These are phyloP conservation scores for Amphiprion percula DNA, from an alignment of 2,113 vertebrate species.

Conservation along the genomic window DNA sequence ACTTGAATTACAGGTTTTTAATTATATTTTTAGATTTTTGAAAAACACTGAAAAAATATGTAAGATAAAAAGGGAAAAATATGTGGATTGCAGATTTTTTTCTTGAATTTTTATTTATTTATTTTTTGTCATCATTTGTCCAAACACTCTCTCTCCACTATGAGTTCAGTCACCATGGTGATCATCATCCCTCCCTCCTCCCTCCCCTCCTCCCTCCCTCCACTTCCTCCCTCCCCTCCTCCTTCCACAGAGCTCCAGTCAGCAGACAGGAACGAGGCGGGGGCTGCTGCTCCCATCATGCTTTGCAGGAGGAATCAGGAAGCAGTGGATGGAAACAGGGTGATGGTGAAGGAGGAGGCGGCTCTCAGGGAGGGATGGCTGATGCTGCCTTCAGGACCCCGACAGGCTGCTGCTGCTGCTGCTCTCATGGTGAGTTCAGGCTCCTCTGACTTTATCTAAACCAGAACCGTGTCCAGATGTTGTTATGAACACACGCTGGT, in stretches of 20 bases:
- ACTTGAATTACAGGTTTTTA: too few relatives aligned
- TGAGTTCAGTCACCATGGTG: conserved; percentile 54
- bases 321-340: conserved; percentile 26
- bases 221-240: conserved; percentile 33
- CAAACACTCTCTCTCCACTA: neutral
- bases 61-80: too few relatives aligned
- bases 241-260: conserved; percentile 1
- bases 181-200: conserved; percentile 32
- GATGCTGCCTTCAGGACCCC: conserved; percentile 11
- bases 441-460: neutral
- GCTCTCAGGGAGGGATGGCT: conserved; percentile 54
- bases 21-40: too few relatives aligned
- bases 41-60: too few relatives aligned
- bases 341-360: conserved; percentile 50
- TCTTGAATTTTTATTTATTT: too few relatives aligned
- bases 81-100: neutral
- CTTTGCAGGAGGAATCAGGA: conserved; percentile 76
- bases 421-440: conserved; percentile 65
- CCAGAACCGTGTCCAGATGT: neutral
- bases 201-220: conserved; percentile 1
- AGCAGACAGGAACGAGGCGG: neutral
- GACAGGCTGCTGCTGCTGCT: conserved; percentile 30
- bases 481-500: neutral
- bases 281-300: conserved; percentile 72
- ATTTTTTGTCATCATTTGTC: too few relatives aligned